Evolutionary conservation across 2,797 vertebrate species (phyloP), one percentile per base, ranked within the genome.

Genomic region (Mallotus villosus): DNA sequence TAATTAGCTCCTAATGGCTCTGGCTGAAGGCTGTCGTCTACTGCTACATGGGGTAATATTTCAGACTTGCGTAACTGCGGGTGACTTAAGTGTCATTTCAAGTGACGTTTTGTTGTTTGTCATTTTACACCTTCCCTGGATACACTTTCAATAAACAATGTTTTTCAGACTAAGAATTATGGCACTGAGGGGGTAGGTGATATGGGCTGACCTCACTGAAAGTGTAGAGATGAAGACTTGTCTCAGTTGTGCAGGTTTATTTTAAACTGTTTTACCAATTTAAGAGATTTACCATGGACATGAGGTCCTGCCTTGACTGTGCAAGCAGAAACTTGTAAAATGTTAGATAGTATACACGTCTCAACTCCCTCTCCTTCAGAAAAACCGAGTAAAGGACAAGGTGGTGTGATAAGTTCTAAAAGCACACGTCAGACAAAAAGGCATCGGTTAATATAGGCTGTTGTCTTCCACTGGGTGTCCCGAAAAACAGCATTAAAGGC

Each of bases 1-100:
- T 91, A 92, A 93, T 92, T 91, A 92, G 86, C 78, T 88, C 75
- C 67, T 81, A 81, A 89, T 79, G 61, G 77, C 75, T 81, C 78
- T 37, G 79, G 73, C 86, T 83, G 70, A 55, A 77, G 74, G 82
- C 84, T 77, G 81, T 76, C 70, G 74, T 76, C 68, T 75, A 66
- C 60, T 61, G 46, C 61, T 75, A 0, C 3, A 71, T 76, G 73
- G 63, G 77, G 76, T 73, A 67, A 68, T 83, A 80, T 79, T 77
- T 85, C 84, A 86, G 55, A 25, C 8, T 12, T 76, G 58, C 34
- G 27, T 57, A 68, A 67, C 61, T 74, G 78, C 66, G 37, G 65
- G 66, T 67, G 74, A 51, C 49, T 69, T 61, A 11, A 70, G 77
- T 73, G 74, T 72, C 78, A 64, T 14, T 46, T 46, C 41, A 46